phyloP scores from a whole-genome alignment of 2,113 vertebrate species.

The Australoheros scitulus region DNA sequence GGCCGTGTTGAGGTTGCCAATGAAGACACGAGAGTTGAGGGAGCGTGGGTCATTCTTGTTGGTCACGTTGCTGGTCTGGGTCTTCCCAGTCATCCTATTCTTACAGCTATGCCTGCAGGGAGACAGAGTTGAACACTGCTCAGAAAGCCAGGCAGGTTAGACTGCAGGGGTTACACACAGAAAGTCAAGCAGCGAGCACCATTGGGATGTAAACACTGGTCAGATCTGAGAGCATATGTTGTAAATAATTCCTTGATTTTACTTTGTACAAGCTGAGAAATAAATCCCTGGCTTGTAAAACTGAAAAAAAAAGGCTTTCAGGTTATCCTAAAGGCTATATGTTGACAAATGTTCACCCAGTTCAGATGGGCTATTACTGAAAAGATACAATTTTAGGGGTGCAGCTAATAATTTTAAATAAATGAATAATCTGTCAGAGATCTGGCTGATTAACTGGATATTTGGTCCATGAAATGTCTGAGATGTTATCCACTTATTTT shows the following conservation, averaged over 20 bases:
- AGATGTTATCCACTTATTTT: background rate
- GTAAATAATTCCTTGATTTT: background rate
- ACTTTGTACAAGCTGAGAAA: background rate
- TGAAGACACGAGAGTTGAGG: slow-evolving; percentile 97
- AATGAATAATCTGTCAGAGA: background rate
- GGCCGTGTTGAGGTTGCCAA: slow-evolving; percentile 95
- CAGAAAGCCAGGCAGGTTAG: slow-evolving; percentile 38
- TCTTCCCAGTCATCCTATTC: slow-evolving; percentile 95
- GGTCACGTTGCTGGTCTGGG: slow-evolving; percentile 96
- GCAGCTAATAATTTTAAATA: no score
- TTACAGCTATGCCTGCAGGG: slow-evolving; percentile 63
- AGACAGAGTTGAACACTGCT: slow-evolving; percentile 44
- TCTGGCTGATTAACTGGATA: background rate
- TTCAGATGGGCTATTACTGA: background rate
- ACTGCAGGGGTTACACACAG: slow-evolving; percentile 8
- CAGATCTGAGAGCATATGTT: background rate
- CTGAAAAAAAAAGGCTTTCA: background rate
- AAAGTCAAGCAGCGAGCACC: slow-evolving; percentile 7
- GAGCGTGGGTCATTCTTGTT: slow-evolving; percentile 98
- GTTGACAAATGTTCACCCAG: background rate
- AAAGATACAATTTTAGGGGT: background rate
- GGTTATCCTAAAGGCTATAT: background rate
- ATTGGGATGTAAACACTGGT: slow-evolving; percentile 6
- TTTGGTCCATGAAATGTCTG: background rate
- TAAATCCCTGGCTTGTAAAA: background rate